A percentile compares a stretch with the other conserved stretches of the same genome.
Conservation (phyloP, 2,888 invertebrate genomes). For the Pterobdella sp. region DNA sequence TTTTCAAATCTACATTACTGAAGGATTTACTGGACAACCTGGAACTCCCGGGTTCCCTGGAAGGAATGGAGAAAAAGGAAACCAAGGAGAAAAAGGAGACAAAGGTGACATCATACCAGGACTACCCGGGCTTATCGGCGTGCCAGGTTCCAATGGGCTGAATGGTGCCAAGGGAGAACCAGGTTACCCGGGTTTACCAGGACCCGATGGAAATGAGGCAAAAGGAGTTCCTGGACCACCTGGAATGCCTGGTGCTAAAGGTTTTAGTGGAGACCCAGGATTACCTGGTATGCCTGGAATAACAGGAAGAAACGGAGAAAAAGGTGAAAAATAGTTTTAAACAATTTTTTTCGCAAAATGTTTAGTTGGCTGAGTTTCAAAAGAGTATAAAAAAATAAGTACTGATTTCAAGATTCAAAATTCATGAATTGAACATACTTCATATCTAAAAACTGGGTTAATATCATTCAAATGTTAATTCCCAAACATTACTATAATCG, state of each 20-base stretch:
- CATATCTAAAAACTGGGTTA: too few relatives aligned
- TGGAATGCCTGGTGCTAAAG: slow-evolving; percentile 32
- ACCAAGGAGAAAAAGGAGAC: slow-evolving; percentile 32
- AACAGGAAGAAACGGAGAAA: background rate
- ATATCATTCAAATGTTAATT: too few relatives aligned
- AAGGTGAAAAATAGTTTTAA: background rate
- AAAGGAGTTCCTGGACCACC: slow-evolving; percentile 31
- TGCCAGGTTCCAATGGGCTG: slow-evolving; percentile 32
- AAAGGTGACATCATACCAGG: slow-evolving; percentile 25
- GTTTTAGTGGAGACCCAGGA: slow-evolving; percentile 33
- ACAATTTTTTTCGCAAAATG: too few relatives aligned
- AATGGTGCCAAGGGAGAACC: slow-evolving; percentile 31
- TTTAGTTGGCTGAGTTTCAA: too few relatives aligned
- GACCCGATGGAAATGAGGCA: slow-evolving; percentile 32
- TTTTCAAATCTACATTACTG: background rate
- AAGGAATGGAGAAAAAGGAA: slow-evolving; percentile 34
- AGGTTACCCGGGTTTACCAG: slow-evolving; percentile 29
- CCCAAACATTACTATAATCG: too few relatives aligned
- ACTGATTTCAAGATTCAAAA: too few relatives aligned
- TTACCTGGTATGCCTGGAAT: slow-evolving; percentile 30
- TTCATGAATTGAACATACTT: too few relatives aligned
- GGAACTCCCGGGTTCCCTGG: slow-evolving; percentile 37
- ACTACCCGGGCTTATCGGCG: slow-evolving; percentile 20
- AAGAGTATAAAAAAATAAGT: too few relatives aligned
- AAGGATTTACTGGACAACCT: slow-evolving; percentile 32